Evolutionary conservation across 2,888 invertebrate genomes (phyloP).

Genomic region (Drosophila mettleri): DNA sequence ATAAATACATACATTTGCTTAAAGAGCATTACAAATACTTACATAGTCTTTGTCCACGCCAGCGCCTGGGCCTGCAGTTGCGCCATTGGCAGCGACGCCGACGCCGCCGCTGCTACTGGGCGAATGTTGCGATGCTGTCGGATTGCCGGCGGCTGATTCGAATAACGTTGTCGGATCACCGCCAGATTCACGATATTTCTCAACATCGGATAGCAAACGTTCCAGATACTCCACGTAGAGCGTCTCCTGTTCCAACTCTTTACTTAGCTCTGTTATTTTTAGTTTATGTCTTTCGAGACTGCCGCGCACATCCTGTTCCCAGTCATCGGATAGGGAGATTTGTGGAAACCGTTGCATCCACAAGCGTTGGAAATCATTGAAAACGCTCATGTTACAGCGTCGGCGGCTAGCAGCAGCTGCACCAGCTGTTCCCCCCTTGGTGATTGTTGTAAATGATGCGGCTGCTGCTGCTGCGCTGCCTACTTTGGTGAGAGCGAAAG

Average conservation of each 20-base stretch:
- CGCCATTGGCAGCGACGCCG: slow-evolving; percentile 34
- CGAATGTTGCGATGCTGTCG: slow-evolving; percentile 33
- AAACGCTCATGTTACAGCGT: slow-evolving; percentile 89
- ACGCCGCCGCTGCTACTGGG: slow-evolving; percentile 55
- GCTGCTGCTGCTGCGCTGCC: slow-evolving; percentile 21
- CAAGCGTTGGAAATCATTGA: slow-evolving; percentile 95
- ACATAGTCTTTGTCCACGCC: slow-evolving; percentile 70
- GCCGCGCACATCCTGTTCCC: slow-evolving; percentile 96
- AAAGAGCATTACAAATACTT: slow-evolving; percentile 50
- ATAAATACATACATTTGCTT: neutral
- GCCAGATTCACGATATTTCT: slow-evolving; percentile 89
- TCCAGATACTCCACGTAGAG: slow-evolving; percentile 96
- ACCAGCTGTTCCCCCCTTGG: slow-evolving; percentile 37
- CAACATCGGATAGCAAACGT: slow-evolving; percentile 93
- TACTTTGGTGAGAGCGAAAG: slow-evolving; percentile 25
- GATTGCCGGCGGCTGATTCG: slow-evolving; percentile 82
- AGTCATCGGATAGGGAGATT: slow-evolving; percentile 94
- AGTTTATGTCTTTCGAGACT: slow-evolving; percentile 95
- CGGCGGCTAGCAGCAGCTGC: slow-evolving; percentile 30
- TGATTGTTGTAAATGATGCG: slow-evolving; percentile 27
- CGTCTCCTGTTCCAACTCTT: slow-evolving; percentile 95
- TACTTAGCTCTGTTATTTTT: slow-evolving; percentile 92
- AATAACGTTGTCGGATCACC: slow-evolving; percentile 85
- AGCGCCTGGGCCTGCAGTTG: slow-evolving; percentile 27
- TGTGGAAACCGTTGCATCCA: slow-evolving; percentile 96